Base-by-base conservation (phyloP, 2,888 invertebrate genomes). In the Caenorhabditis sinica region DNA sequence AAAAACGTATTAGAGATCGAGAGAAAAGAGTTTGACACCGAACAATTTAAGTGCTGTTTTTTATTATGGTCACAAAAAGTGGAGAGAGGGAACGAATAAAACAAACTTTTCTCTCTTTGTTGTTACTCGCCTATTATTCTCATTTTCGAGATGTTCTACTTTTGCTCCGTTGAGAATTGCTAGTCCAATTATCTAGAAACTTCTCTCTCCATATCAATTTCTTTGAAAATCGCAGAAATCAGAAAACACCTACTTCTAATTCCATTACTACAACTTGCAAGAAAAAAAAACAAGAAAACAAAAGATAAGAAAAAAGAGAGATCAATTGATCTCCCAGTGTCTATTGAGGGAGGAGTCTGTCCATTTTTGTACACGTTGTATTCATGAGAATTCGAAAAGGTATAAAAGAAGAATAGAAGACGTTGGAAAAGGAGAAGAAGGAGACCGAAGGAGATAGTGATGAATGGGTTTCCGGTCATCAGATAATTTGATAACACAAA, bases 401-500 rank as follows among this genome's bases (percentile, higher is more conserved):
- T 43, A 75, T 36, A 65, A 61, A 56, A 49, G 45, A 58, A 36
- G 45, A 40, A 69, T 36, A 69, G n/a, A n/a, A n/a, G n/a, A n/a
- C n/a, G n/a, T n/a, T n/a, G n/a, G n/a, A 9, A 58, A 20, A 15
- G 58, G 58, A 40, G 17, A 58, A n/a, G 40, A 30, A 25, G 49
- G 28, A 36, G 71, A 33, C n/a, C 61, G 61, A 58, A 0, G 28
- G 23, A 25, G 71, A 49, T 23, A 36, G 45, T 53, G 63, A 69
- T 68, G 61, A 63, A 69, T 40, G 36, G 63, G 71, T 69, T 69
- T 69, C 68, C 68, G 71, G 77, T 69, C 77, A 69, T 69, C 71
- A 40, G 65, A 75, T 75, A 66, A 75, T 75, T 75, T 60, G 69
- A 69, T 68, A 69, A 77, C 69, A 72, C 28, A 71, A 66, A 60